Base-by-base conservation (phyloP, 2,113 vertebrate genomes). In the Narcine bancroftii region DNA sequence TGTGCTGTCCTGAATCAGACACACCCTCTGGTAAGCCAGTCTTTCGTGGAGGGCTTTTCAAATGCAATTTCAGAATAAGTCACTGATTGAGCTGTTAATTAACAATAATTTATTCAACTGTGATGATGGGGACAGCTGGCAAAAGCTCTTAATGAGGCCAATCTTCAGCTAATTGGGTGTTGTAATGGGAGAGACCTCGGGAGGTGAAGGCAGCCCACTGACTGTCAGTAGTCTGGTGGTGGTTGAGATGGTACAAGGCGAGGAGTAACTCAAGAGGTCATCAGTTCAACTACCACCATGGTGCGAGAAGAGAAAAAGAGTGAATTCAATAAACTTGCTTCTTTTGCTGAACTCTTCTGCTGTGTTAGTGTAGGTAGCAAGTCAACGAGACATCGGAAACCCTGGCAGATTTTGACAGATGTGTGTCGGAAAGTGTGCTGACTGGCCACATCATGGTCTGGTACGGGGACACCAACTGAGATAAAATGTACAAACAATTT, bases 101-200 rank as follows among this genome's bases (percentile, higher is more conserved):
- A 85, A 85, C 81, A 60, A 85, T 60, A 85, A 56, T 60, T 15
- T n/a, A 56, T 50, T 81, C 15, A 26, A 81, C 77, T 50, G 50
- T 85, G 81, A 85, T 36, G 33, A 56, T n/a, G n/a, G n/a, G 81
- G 81, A 60, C 33, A 60, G 81, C 50, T 85, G 50, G 81, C 13
- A 53, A 60, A 60, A 85, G 79, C 50, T n/a, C 29, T 56, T 85
- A 85, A 85, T 85, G 50, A 56, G 26, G 11, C 9, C n/a, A 85
- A 85, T 85, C 50, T 85, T 85, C 79, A 85, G 29, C 29, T 85
- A 85, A 85, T 85, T 56, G 50, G 33, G 77, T 81, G 79, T 56
- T 85, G 79, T 33, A n/a, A 53, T 85, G 50, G 29, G 29, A 85
- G 11, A n/a, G 77, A 33, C 0, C 29, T 29, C 29, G 17, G 72